These are phyloP conservation scores for Smutsia temminckii DNA, from an alignment of 2,797 vertebrate genomes.

Conservation along the genomic window DNA sequence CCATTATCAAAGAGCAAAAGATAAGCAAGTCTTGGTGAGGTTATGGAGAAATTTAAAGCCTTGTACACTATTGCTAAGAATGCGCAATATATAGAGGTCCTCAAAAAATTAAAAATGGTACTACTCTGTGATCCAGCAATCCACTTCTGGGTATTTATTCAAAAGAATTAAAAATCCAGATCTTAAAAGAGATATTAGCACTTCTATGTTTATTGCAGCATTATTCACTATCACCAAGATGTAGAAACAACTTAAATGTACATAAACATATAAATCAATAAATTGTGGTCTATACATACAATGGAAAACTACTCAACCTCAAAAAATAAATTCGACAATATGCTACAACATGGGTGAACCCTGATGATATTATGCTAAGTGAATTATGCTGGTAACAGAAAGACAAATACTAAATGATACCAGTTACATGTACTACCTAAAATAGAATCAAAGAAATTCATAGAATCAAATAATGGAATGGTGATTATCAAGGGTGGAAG, in stretches of 20 bases:
- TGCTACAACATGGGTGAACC: background rate
- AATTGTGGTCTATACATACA: background rate
- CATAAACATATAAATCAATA: background rate
- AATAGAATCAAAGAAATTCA: background rate
- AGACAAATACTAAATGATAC: background rate
- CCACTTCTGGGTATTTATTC: background rate
- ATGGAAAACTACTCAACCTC: background rate
- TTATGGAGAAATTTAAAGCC: background rate
- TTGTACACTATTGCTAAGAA: too few relatives aligned
- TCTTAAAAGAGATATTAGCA: background rate
- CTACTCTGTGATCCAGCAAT: background rate
- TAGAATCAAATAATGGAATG: background rate
- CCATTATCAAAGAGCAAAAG: background rate
- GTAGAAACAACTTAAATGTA: background rate
- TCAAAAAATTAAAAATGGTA: background rate
- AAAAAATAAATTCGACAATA: background rate
- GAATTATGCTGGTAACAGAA: background rate
- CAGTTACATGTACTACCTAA: background rate
- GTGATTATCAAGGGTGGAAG: background rate
- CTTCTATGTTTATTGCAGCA: background rate
- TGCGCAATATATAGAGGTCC: background rate
- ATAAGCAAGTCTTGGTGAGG: background rate
- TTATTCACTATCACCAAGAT: background rate
- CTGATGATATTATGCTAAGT: background rate
- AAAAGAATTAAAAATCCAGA: background rate